Conservation (phyloP, 2,797 vertebrate genomes). For the Tinamus major region DNA sequence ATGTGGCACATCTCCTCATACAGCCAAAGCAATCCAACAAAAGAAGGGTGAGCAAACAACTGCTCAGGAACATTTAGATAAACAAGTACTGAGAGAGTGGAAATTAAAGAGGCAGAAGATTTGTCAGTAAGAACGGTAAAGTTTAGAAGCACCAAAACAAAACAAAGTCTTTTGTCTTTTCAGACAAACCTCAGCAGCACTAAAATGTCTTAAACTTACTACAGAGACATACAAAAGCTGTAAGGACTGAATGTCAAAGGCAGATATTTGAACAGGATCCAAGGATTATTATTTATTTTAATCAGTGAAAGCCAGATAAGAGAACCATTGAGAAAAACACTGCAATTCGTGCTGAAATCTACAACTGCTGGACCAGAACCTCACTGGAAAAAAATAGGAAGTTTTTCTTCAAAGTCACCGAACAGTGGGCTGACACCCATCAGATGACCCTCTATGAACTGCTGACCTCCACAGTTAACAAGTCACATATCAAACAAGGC, state of each 20-base stretch:
- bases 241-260: not conserved
- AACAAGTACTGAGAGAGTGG: not conserved
- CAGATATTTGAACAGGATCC: conserved; percentile 32
- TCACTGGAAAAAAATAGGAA: conserved; percentile 50
- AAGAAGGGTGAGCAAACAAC: not conserved
- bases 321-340: conserved; percentile 42
- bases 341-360: conserved; percentile 39
- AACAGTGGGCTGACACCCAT: conserved; percentile 12
- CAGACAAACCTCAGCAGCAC: not conserved
- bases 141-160: not conserved
- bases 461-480: not conserved
- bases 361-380: not conserved
- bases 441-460: not conserved
- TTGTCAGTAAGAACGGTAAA: not conserved
- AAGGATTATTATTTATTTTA: not conserved
- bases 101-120: not conserved
- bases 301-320: conserved; percentile 30
- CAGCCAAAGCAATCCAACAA: not conserved
- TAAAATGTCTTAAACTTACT: not conserved
- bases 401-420: conserved; percentile 30
- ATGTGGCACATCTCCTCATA: not conserved
- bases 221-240: not conserved
- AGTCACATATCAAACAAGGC: not conserved
- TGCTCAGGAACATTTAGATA: not conserved
- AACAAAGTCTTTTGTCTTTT: not conserved